Evolutionary conservation across 2,113 vertebrate species (phyloP).

Genomic region (Choloepus hoffmanni): DNA sequence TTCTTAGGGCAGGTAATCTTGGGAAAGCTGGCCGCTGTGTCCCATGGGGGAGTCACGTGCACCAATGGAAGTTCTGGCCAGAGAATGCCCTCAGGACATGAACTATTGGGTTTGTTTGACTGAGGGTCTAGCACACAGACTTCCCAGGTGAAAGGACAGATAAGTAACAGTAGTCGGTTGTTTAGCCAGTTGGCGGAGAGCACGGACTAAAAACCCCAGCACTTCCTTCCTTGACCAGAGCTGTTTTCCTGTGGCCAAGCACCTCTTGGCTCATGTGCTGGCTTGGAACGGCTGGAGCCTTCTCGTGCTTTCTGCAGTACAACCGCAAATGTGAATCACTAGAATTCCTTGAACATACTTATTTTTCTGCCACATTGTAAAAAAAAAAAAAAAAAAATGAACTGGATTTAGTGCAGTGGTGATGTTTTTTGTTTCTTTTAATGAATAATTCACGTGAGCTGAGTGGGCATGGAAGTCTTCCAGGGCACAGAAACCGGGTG

Average conservation of each 20-base stretch:
- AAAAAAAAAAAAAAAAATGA: not conserved
- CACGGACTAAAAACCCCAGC: not conserved
- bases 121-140: not conserved
- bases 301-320: not conserved
- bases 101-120: not conserved
- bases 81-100: accelerated
- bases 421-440: not conserved
- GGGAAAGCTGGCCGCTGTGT: too few relatives aligned
- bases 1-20: not conserved
- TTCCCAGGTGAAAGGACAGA: not conserved
- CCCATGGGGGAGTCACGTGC: accelerated
- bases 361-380: not conserved
- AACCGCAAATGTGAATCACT: not conserved
- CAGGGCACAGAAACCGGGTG: not conserved
- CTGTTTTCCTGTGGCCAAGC: not conserved
- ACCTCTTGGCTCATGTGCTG: not conserved
- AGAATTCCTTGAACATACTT: not conserved
- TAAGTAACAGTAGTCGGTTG: not conserved
- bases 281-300: not conserved
- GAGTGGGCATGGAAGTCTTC: not conserved
- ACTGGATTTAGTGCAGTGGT: not conserved
- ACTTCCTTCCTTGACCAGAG: not conserved
- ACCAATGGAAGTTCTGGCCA: accelerated
- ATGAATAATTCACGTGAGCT: not conserved
- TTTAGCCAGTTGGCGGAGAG: not conserved